Evolutionary conservation across 2,888 invertebrate species (phyloP).

Genomic region (Mimachlamys varia): DNA sequence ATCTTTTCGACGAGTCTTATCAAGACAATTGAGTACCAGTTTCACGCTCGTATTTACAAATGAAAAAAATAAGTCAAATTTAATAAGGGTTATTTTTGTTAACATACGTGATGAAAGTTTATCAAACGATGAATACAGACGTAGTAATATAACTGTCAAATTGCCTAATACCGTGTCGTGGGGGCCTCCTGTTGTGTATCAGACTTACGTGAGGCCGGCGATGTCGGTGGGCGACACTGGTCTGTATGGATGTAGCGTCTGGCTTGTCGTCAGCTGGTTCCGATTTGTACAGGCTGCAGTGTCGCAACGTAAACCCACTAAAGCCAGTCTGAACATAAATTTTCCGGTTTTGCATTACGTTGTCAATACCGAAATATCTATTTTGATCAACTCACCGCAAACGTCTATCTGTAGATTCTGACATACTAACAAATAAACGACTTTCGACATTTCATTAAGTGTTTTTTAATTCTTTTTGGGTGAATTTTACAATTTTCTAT

Average conservation of each 20-base stretch:
- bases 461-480: no score
- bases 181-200: not conserved
- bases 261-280: not conserved
- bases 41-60: no score
- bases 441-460: no score
- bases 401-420: not conserved
- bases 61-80: no score
- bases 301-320: not conserved
- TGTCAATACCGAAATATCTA: not conserved
- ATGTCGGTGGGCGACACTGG: not conserved
- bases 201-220: not conserved
- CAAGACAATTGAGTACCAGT: no score
- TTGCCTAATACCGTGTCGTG: not conserved
- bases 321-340: not conserved
- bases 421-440: no score
- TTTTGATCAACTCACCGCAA: not conserved
- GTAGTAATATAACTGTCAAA: not conserved
- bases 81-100: no score
- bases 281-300: not conserved
- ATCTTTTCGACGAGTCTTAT: no score
- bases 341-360: not conserved
- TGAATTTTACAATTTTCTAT: no score
- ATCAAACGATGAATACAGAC: not conserved
- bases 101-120: no score
- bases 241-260: not conserved